Base-by-base conservation (phyloP, 2,797 vertebrate genomes). In the Zalophus californianus region DNA sequence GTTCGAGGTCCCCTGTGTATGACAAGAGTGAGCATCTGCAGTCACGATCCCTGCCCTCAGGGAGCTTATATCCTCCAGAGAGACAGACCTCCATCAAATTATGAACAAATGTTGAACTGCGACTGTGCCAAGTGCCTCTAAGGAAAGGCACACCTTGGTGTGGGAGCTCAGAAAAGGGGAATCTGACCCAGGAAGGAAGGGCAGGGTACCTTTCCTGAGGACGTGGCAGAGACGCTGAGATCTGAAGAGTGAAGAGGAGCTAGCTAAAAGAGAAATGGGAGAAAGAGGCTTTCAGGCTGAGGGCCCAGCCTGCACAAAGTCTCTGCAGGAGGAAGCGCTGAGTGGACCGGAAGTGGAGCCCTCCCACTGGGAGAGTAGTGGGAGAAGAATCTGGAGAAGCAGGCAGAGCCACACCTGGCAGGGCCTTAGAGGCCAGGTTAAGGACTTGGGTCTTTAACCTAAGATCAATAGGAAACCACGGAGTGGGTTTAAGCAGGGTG, bases 291-390 rank as follows among this genome's bases (percentile, higher is more conserved):
- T 64, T 85, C 1, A 11, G 86, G 20, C 7, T 2, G 16, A 72
- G 86, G 64, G 52, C 7, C 32, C 38, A 32, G 79, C 7, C 21
- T 7, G 12, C 11, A 15, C 14, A 10, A 32, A 50, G 29, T 35
- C 23, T 92, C 56, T 14, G n/a, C 0, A 13, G 50, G n/a, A 52
- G 50, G 35, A 73, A 73, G 68, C 14, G 1, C 4, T 4, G 10
- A 0, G 5, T 0, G 1, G 62, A 25, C 15, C 5, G 52, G 32
- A 86, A 41, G 32, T 5, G 62, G 54, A 21, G 7, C 3, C 0
- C 10, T 20, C 0, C 20, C 56, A 20, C 16, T 14, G 16, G 25
- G 32, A 29, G n/a, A 44, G 41, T 20, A 48, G n/a, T 32, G 64
- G 25, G 84, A 14, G 38, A 4, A 5, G 62, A 29, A 29, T 75